These are phyloP conservation scores for Myanophis thanlyinensis DNA, from an alignment of 2,113 vertebrate species.

Conservation along the genomic window DNA sequence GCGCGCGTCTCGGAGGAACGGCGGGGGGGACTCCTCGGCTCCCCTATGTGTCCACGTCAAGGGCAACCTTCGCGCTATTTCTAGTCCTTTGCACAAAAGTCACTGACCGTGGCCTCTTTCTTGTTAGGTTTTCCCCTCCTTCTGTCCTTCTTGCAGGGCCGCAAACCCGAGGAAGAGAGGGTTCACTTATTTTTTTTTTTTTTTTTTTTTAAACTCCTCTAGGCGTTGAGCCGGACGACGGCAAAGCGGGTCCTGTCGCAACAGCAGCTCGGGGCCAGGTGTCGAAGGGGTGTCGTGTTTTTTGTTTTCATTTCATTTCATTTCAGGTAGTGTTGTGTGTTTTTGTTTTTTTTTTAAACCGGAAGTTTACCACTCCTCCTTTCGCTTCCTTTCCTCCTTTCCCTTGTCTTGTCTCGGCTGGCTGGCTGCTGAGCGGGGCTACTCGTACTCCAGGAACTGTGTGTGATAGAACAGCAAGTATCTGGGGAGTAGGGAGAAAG, in stretches of 20 bases:
- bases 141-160: slow-evolving; percentile 61
- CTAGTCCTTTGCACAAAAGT: slow-evolving; percentile 58
- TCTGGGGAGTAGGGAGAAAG: slow-evolving; percentile 51
- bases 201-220: slow-evolving; percentile 56
- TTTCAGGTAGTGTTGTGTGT: slow-evolving; percentile 85
- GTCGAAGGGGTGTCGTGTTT: slow-evolving; percentile 59
- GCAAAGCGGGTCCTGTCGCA: slow-evolving; percentile 87
- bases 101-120: slow-evolving; percentile 68
- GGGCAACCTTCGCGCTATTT: slow-evolving; percentile 52
- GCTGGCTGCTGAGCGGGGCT: slow-evolving; percentile 70
- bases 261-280: slow-evolving; percentile 83
- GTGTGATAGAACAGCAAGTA: slow-evolving; percentile 99
- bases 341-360: no score
- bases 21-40: slow-evolving; percentile 49
- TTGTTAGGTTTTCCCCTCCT: slow-evolving; percentile 48
- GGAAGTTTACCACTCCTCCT: slow-evolving; percentile 69
- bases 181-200: slow-evolving; percentile 60
- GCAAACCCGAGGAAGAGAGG: slow-evolving; percentile 65
- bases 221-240: slow-evolving; percentile 78
- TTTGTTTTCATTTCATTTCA: slow-evolving; percentile 45
- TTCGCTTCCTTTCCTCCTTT: slow-evolving; percentile 54
- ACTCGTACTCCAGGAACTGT: slow-evolving; percentile 96
- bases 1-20: slow-evolving; percentile 63
- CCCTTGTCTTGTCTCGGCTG: slow-evolving; percentile 37
- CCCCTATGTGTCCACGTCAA: slow-evolving; percentile 58